These are phyloP conservation scores for Matsumurasca onukii DNA, from an alignment of 1,140 invertebrate species.

Conservation along the genomic window DNA sequence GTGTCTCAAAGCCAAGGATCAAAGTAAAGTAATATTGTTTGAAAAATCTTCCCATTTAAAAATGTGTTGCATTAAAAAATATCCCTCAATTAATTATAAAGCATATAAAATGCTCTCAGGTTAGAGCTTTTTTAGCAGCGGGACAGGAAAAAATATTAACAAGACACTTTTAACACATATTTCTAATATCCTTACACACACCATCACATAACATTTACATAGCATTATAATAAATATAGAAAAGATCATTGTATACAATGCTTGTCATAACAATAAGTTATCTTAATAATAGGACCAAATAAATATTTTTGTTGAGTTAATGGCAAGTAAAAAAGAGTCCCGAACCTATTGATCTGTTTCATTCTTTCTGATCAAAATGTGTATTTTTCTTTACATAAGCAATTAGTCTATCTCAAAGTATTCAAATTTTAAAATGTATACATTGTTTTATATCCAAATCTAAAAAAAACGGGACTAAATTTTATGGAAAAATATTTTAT, in stretches of 20 bases:
- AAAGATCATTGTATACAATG: conserved; percentile 18
- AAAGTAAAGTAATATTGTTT: too few species aligned
- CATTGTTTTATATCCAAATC: too few species aligned
- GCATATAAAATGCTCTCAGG: too few species aligned
- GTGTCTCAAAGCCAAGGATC: too few species aligned
- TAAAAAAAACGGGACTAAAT: too few species aligned
- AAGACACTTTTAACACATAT: neutral
- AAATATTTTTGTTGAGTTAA: neutral
- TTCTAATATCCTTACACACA: conserved; percentile 16
- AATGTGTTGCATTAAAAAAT: too few species aligned
- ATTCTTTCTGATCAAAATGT: neutral
- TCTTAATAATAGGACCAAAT: neutral
- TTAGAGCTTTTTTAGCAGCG: too few species aligned
- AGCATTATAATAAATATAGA: conserved; percentile 23
- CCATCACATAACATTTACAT: conserved; percentile 21
- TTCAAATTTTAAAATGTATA: neutral
- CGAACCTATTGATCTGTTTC: neutral
- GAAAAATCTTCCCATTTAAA: too few species aligned
- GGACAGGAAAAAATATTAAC: too few species aligned
- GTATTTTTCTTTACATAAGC: neutral
- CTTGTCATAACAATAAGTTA: conserved; percentile 18
- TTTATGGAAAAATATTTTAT: too few species aligned
- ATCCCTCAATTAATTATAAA: too few species aligned
- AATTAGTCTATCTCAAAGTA: neutral
- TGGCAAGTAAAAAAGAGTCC: neutral